Conservation (phyloP, 2,888 invertebrate species). For the Drosophila cracens region DNA sequence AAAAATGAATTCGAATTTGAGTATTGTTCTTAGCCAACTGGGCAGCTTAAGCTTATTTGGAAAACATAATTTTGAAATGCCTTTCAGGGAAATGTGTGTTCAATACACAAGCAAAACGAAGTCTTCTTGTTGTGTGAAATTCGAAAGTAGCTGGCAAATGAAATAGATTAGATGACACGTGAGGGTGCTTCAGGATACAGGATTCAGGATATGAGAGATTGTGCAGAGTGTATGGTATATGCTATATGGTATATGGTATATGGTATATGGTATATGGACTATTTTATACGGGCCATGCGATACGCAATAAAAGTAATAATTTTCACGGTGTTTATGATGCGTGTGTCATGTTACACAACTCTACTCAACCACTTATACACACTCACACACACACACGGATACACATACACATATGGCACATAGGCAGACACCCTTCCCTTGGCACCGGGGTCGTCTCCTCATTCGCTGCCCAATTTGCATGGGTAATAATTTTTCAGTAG, state of each 20-base stretch:
- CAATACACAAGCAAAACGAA: neutral
- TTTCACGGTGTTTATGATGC: slow-evolving; percentile 63
- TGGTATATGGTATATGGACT: neutral
- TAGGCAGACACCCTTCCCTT: slow-evolving; percentile 38
- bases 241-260: neutral
- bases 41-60: neutral
- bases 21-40: neutral
- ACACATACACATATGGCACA: neutral
- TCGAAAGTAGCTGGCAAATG: neutral
- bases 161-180: slow-evolving; percentile 60
- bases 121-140: neutral
- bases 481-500: slow-evolving; percentile 73
- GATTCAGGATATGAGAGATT: slow-evolving; percentile 20
- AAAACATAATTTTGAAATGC: neutral
- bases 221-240: neutral
- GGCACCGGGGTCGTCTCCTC: slow-evolving; percentile 17
- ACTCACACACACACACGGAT: slow-evolving; percentile 8
- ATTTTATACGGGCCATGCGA: slow-evolving; percentile 45
- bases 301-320: slow-evolving; percentile 59
- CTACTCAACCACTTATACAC: slow-evolving; percentile 44
- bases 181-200: slow-evolving; percentile 41
- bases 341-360: slow-evolving; percentile 76
- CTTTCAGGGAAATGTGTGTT: neutral
- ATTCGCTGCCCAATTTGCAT: slow-evolving; percentile 72
- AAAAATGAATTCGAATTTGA: neutral